A percentile compares a stretch with the other conserved stretches of the same genome.
These are phyloP conservation scores for Plectrocnemia conspersa DNA, from an alignment of 1,140 invertebrate species.

Conservation along the genomic window DNA sequence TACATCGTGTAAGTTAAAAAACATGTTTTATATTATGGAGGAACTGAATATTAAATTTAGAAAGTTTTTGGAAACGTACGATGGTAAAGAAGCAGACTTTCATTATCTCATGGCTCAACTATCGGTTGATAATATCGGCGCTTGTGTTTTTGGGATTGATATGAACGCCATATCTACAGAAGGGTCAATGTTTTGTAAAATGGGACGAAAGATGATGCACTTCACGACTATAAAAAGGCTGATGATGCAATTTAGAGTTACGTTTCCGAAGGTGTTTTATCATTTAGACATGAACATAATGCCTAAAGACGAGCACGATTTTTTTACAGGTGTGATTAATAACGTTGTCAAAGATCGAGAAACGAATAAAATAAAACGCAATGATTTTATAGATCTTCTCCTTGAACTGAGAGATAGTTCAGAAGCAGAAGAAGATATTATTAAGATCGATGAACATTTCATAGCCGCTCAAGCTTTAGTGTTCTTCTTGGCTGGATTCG, in stretches of 20 bases:
- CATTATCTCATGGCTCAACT: slow-evolving; percentile 50
- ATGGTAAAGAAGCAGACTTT: slow-evolving; percentile 46
- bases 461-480: slow-evolving; percentile 43
- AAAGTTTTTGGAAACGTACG: slow-evolving; percentile 34
- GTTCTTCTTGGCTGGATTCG: slow-evolving; percentile 51
- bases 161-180: slow-evolving; percentile 45
- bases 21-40: slow-evolving; percentile 41
- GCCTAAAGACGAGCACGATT: slow-evolving; percentile 38
- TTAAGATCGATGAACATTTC: slow-evolving; percentile 20
- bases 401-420: slow-evolving; percentile 36
- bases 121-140: slow-evolving; percentile 58
- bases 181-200: slow-evolving; percentile 44
- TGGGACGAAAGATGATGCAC: slow-evolving; percentile 39
- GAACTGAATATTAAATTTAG: slow-evolving; percentile 36
- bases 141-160: slow-evolving; percentile 55
- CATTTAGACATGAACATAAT: slow-evolving; percentile 12
- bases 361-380: slow-evolving; percentile 41
- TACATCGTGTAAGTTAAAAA: slow-evolving; percentile 43
- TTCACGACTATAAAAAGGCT: not conserved
- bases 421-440: not conserved
- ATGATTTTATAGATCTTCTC: slow-evolving; percentile 54
- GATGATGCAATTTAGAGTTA: slow-evolving; percentile 2
- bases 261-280: slow-evolving; percentile 6
- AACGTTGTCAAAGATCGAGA: slow-evolving; percentile 48
- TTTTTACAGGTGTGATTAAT: slow-evolving; percentile 45